Conservation (phyloP, 2,888 invertebrate species). For the Dasypolia templi region DNA sequence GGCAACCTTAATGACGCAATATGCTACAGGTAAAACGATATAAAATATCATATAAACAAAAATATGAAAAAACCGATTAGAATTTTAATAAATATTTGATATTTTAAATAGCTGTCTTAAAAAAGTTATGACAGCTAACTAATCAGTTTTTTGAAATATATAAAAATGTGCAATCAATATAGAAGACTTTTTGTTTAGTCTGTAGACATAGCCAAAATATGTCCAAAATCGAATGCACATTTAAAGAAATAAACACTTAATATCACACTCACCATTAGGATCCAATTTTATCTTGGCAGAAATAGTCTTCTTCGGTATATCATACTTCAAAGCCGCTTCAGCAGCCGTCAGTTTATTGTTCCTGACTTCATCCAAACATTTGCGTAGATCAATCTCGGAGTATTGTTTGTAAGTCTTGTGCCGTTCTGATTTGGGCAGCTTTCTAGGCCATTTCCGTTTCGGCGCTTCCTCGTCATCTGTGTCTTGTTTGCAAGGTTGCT, state of each 20-base stretch:
- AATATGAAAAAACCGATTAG: not conserved
- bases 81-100: not conserved
- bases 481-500: not conserved
- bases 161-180: not conserved
- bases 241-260: not conserved
- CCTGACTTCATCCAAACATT: constrained; percentile 69
- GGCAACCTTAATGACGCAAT: not conserved
- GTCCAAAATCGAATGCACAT: not conserved
- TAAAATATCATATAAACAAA: not conserved
- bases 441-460: constrained; percentile 64
- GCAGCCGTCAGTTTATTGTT: constrained; percentile 53
- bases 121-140: too few relatives aligned
- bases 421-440: constrained; percentile 60
- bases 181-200: not conserved
- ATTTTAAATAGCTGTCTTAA: not conserved
- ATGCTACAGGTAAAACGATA: not conserved
- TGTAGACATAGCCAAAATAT: not conserved
- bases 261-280: constrained; percentile 54
- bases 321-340: constrained; percentile 69
- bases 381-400: constrained; percentile 64
- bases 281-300: constrained; percentile 53
- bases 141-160: not conserved
- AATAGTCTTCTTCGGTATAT: constrained; percentile 77
- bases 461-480: constrained; percentile 11
- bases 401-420: constrained; percentile 75